These are phyloP conservation scores for Orientallactaga bullata DNA, from an alignment of 2,113 vertebrate genomes.

Conservation along the genomic window DNA sequence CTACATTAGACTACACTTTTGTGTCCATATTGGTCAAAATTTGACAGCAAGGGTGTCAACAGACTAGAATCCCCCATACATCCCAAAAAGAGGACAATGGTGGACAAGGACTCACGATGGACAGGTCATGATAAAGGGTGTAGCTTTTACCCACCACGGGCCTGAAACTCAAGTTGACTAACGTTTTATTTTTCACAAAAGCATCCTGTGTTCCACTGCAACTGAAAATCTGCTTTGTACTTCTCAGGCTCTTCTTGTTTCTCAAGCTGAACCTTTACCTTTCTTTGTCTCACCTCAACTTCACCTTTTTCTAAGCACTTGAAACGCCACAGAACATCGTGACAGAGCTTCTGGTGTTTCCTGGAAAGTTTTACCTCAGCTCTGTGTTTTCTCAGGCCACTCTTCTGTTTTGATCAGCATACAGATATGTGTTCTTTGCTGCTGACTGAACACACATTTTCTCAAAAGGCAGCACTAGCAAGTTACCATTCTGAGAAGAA, in stretches of 20 bases:
- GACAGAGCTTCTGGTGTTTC: constrained; percentile 66
- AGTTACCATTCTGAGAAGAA: constrained; percentile 69
- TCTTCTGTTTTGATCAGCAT: constrained; percentile 69
- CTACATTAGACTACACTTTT: background rate
- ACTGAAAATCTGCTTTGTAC: constrained; percentile 11
- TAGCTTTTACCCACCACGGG: background rate
- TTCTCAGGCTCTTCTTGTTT: constrained; percentile 55
- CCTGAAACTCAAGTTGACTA: background rate
- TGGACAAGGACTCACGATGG: background rate
- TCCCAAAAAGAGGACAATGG: background rate
- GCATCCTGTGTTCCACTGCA: background rate
- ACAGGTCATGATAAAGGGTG: background rate
- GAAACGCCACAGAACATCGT: constrained; percentile 77
- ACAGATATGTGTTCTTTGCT: constrained; percentile 66
- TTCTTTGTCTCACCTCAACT: constrained; percentile 70
- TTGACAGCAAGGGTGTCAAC: background rate
- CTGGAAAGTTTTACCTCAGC: constrained; percentile 79
- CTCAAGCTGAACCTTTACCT: constrained; percentile 46
- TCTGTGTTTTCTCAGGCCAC: constrained; percentile 76
- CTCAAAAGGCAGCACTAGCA: constrained; percentile 68
- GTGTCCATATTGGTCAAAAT: background rate
- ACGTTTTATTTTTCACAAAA: background rate
- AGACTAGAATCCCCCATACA: background rate
- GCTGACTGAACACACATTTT: constrained; percentile 69
- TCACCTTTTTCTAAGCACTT: constrained; percentile 69